Percentiles rank a stretch among this genome's conserved stretches.
phyloP scores from a whole-genome alignment of 2,888 invertebrate species.

The Pherbina coryleti region DNA sequence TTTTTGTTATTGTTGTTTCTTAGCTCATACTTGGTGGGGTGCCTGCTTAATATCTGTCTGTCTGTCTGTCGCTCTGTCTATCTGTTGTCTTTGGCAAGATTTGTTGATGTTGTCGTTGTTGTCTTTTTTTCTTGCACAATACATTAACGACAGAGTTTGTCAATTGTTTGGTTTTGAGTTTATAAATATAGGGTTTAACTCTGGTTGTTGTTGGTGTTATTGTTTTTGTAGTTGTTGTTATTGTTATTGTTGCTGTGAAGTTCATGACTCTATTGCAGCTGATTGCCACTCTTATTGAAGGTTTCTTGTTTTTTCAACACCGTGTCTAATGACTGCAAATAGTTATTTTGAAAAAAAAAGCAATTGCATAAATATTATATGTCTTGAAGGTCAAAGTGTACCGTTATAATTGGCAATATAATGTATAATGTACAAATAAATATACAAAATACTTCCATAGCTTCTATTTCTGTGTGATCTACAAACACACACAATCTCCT shows the following conservation, averaged over 20 bases:
- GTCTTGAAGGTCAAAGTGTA: slow-evolving; percentile 29
- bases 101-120: neutral
- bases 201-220: neutral
- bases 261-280: slow-evolving; percentile 38
- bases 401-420: no score
- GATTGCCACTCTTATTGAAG: slow-evolving; percentile 19
- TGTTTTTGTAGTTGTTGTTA: neutral
- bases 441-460: no score
- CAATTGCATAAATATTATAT: neutral
- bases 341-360: neutral
- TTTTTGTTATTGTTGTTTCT: neutral
- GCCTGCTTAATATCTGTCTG: neutral
- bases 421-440: no score
- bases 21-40: slow-evolving; percentile 8
- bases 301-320: neutral
- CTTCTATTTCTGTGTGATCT: no score
- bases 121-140: neutral
- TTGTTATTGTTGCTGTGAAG: slow-evolving; percentile 7
- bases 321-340: neutral
- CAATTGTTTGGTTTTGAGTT: slow-evolving; percentile 34
- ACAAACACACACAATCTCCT: no score
- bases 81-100: neutral
- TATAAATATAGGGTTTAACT: slow-evolving; percentile 21
- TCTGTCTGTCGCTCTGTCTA: neutral
- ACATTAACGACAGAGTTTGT: slow-evolving; percentile 25